These are phyloP conservation scores for Hirudo medicinalis DNA, from an alignment of 1,140 invertebrate genomes.

Conservation along the genomic window DNA sequence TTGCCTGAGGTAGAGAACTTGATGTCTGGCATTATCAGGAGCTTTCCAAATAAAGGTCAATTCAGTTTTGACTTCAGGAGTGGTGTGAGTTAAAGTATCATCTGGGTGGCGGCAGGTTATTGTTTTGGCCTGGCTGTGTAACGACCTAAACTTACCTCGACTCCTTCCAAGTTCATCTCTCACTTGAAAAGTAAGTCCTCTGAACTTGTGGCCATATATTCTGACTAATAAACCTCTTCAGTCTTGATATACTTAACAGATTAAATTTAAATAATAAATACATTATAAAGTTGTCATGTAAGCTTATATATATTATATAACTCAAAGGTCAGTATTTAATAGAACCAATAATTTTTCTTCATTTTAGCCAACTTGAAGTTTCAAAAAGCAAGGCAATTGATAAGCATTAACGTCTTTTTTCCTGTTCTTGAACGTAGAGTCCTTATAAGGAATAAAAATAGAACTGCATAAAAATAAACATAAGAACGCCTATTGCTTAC, in stretches of 20 bases:
- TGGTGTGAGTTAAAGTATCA: neutral
- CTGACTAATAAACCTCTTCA: neutral
- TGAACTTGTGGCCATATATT: neutral
- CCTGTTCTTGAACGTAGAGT: neutral
- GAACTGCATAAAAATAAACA: neutral
- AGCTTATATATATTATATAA: too few relatives aligned
- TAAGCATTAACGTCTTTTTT: neutral
- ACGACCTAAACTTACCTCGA: neutral
- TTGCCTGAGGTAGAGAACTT: neutral
- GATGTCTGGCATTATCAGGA: neutral
- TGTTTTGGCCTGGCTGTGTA: neutral
- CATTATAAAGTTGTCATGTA: neutral
- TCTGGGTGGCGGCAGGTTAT: neutral
- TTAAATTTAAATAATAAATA: neutral
- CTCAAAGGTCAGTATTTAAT: too few relatives aligned
- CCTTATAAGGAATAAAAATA: neutral
- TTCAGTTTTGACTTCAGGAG: neutral
- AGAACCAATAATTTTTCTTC: too few relatives aligned
- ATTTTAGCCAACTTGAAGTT: neutral
- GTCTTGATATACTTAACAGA: neutral
- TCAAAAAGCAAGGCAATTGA: neutral
- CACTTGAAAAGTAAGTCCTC: neutral
- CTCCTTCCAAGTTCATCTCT: conserved; percentile 1
- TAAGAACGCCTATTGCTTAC: neutral
- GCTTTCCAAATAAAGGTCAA: neutral